Base-by-base conservation (phyloP, 2,797 vertebrate genomes). In the Gymnothorax javanicus region DNA sequence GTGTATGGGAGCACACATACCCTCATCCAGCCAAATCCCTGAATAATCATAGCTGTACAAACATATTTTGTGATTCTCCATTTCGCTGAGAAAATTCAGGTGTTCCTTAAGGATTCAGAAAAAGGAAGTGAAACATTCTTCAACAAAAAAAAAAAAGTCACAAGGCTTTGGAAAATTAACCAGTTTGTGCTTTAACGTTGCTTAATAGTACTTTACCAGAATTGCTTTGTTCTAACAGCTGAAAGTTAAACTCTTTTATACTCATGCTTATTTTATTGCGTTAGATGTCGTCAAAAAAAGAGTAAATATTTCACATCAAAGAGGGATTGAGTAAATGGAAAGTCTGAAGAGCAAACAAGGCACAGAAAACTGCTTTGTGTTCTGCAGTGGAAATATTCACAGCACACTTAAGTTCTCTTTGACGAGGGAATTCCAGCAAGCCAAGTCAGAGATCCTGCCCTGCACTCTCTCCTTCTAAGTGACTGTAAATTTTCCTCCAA, bases 331-430 rank as follows among this genome's bases (percentile, higher is more conserved):
- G 82, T 86, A 86, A 50, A 33, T 89, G 89, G 84, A 87, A 92
- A 92, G 88, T 90, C 91, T 77, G 92, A 93, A 64, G 81, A 85
- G 84, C 86, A 86, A 85, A 90, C 50, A 90, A 88, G 84, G 90
- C 79, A 85, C 73, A 82, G 64, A 73, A 77, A 43, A 77, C 43
- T 27, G 13, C 73, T 17, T 75, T 75, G 86, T 4, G 9, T 27
- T 84, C 57, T 84, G 54, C n/a, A 62, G 25, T 73, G 69, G 27
- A 43, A 60, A 75, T 59, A 60, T 84, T 59, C 25, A 71, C 4
- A 20, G 43, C 84, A 43, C 7, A 58, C 57, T 58, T 77, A 7
- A 50, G 9, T 56, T 84, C 73, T 62, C 13, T 43, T 71, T 71
- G 64, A 58, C 2, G 75, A 43, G n/a, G 84, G 84, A 56, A 85